Conservation (phyloP, 2,888 invertebrate genomes). For the Anodontia alba region DNA sequence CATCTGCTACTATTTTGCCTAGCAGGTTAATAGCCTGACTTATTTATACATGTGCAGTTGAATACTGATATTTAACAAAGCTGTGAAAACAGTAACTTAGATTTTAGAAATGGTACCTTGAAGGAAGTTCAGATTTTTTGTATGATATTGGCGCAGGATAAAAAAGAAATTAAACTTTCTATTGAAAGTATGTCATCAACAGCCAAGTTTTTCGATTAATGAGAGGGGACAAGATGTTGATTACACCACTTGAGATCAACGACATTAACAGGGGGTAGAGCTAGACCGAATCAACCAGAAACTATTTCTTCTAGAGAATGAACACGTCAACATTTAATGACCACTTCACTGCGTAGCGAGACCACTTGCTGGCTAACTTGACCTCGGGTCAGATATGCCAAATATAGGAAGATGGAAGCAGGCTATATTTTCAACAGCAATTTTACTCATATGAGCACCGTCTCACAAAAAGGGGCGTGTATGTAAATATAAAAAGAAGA, state of each 20-base stretch:
- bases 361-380: conserved; percentile 54
- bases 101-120: too few species aligned
- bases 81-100: too few species aligned
- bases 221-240: conserved; percentile 14
- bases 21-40: too few species aligned
- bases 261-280: conserved; percentile 15
- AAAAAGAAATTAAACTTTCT: background rate
- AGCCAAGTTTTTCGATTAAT: conserved; percentile 6
- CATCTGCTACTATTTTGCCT: too few species aligned
- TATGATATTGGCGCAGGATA: background rate
- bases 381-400: conserved; percentile 49
- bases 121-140: too few species aligned
- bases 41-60: too few species aligned
- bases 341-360: conserved; percentile 55
- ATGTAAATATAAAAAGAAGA: too few species aligned
- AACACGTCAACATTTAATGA: conserved; percentile 54
- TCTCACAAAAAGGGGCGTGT: too few species aligned
- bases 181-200: background rate
- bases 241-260: conserved; percentile 12
- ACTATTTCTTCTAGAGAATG: conserved; percentile 47
- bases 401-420: conserved; percentile 19
- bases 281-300: conserved; percentile 26
- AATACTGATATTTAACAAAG: too few species aligned
- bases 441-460: background rate
- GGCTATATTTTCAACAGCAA: background rate